Conservation (phyloP, 2,113 vertebrate species). For the Isichthys henryi region DNA sequence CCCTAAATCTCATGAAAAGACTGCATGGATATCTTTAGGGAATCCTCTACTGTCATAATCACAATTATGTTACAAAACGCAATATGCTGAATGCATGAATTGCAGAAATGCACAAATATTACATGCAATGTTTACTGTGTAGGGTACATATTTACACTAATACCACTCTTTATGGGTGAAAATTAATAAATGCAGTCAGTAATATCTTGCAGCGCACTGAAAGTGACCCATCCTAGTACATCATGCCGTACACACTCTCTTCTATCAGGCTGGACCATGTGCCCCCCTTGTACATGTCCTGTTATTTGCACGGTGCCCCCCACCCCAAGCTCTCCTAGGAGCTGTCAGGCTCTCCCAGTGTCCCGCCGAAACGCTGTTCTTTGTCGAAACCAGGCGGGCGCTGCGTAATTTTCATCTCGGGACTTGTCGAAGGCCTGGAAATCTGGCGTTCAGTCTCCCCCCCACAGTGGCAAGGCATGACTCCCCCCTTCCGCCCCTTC, state of each 20-base stretch:
- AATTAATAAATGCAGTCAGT: background rate
- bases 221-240: background rate
- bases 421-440: background rate
- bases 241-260: background rate
- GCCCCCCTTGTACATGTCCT: background rate
- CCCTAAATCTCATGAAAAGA: background rate
- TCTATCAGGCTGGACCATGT: background rate
- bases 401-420: background rate
- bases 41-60: background rate
- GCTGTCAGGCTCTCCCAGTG: background rate
- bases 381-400: background rate
- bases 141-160: background rate
- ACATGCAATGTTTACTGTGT: background rate
- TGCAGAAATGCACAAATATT: background rate
- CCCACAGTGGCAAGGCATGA: background rate
- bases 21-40: background rate
- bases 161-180: background rate
- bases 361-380: background rate
- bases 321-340: background rate
- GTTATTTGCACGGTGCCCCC: background rate
- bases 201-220: background rate
- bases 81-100: background rate
- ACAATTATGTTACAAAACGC: background rate
- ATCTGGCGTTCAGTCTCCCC: background rate
- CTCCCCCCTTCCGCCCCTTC: background rate